phyloP scores from a whole-genome alignment of 2,113 vertebrate genomes.

The Bagarius yarrelli region DNA sequence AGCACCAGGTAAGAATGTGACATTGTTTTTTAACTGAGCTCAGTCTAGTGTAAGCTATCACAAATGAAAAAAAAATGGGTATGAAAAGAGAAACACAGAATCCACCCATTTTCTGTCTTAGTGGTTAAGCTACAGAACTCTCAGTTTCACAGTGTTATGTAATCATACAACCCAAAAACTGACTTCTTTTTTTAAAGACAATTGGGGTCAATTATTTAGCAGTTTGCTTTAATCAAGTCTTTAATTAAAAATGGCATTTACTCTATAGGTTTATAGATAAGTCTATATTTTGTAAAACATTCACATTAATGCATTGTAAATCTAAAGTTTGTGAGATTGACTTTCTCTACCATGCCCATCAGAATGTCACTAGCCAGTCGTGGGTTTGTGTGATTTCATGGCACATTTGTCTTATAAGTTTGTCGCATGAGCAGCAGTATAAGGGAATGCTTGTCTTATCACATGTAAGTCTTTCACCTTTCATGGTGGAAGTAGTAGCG shows the following conservation, averaged over 20 bases:
- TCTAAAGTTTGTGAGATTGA: background rate
- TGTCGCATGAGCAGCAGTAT: background rate
- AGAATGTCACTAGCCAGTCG: too few relatives aligned
- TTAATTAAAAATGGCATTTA: background rate
- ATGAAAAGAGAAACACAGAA: background rate
- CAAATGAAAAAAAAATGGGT: background rate
- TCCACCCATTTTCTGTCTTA: background rate
- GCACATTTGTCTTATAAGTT: background rate
- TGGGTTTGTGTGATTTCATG: background rate
- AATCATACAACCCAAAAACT: background rate
- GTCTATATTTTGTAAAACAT: background rate
- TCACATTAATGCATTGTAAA: background rate
- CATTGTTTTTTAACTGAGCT: conserved; percentile 4
- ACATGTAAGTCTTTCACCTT: background rate
- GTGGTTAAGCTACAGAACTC: background rate
- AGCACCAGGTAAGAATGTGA: conserved; percentile 23
- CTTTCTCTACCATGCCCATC: background rate
- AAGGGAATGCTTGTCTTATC: background rate
- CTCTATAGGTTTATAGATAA: background rate
- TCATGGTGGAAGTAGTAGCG: background rate
- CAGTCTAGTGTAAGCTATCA: conserved; percentile 34
- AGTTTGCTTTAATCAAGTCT: background rate
- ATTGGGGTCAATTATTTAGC: background rate
- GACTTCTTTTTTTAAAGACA: background rate
- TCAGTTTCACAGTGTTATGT: background rate